phyloP scores from a whole-genome alignment of 2,888 invertebrate genomes.

The Cephus spinipes region DNA sequence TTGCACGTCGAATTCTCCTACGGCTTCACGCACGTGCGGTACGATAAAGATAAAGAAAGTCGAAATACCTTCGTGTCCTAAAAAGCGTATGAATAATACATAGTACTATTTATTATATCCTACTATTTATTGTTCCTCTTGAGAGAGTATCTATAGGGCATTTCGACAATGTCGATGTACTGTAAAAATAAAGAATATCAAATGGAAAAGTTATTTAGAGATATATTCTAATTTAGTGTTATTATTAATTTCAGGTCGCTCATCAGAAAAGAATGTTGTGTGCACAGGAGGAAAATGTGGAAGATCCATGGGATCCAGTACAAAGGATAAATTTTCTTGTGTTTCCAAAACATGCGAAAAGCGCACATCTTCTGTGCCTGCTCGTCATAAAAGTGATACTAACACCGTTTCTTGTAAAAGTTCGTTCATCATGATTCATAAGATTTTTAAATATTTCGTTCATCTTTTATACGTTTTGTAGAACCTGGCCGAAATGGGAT shows the following conservation, averaged over 20 bases:
- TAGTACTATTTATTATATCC: not conserved
- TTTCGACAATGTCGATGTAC: not conserved
- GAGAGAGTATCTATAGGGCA: not conserved
- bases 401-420: not conserved
- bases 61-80: conserved; percentile 34
- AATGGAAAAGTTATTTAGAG: not conserved
- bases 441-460: not conserved
- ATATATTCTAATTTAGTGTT: not conserved
- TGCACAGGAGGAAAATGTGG: not conserved
- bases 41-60: conserved; percentile 29
- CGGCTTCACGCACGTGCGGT: conserved; percentile 20
- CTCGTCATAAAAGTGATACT: not conserved
- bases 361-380: not conserved
- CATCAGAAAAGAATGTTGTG: not conserved
- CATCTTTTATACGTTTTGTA: not conserved
- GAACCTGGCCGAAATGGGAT: not conserved
- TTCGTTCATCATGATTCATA: not conserved
- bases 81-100: not conserved
- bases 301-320: not conserved
- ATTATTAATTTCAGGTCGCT: not conserved
- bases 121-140: not conserved
- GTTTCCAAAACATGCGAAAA: not conserved
- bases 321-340: not conserved
- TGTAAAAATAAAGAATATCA: not conserved
- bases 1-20: conserved; percentile 21